These are phyloP conservation scores for Megaleporinus macrocephalus DNA, from an alignment of 2,113 vertebrate species.

Conservation along the genomic window DNA sequence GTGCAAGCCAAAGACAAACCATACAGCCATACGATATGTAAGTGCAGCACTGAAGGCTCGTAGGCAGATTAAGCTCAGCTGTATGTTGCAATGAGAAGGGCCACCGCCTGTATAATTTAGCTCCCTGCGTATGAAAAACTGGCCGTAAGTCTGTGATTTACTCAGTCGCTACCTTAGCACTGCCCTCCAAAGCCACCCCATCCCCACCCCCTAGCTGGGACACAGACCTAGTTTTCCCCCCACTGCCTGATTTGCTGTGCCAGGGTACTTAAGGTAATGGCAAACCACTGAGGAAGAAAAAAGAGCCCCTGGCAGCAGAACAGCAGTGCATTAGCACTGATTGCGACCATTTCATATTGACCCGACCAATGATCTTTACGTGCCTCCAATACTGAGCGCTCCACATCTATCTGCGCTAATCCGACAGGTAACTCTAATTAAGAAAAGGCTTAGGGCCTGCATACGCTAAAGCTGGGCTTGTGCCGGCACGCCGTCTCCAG, in stretches of 20 bases:
- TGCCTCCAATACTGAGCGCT: constrained; percentile 42
- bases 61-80: neutral
- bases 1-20: neutral
- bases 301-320: constrained; percentile 34
- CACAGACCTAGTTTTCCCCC: constrained; percentile 35
- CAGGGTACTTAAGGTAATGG: constrained; percentile 66
- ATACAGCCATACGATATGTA: neutral
- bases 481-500: neutral
- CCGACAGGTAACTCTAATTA: constrained; percentile 46
- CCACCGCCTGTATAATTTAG: neutral
- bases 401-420: constrained; percentile 31
- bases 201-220: constrained; percentile 35
- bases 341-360: constrained; percentile 46
- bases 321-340: constrained; percentile 54
- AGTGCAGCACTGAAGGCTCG: neutral
- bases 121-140: constrained; percentile 13
- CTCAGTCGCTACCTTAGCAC: constrained; percentile 26
- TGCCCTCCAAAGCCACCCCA: too few relatives aligned
- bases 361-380: constrained; percentile 41
- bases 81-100: neutral
- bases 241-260: constrained; percentile 55
- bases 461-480: neutral
- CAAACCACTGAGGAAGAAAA: constrained; percentile 59
- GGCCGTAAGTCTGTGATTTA: constrained; percentile 36
- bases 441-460: constrained; percentile 30